phyloP scores from a whole-genome alignment of 2,888 invertebrate species.

The Mythimna vitellina region DNA sequence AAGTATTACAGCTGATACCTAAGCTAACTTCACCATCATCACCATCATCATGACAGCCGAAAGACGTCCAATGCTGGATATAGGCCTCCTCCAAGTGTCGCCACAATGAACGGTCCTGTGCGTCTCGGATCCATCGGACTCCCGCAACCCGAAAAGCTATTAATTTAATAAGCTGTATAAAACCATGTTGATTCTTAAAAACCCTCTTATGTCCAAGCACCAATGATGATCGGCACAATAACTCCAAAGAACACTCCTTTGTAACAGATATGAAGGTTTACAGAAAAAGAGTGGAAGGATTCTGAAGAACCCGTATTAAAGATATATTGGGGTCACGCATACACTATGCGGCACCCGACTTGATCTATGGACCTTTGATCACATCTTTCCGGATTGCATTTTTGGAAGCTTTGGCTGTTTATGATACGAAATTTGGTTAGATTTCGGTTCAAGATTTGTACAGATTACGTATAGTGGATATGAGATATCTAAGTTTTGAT shows the following conservation, averaged over 20 bases:
- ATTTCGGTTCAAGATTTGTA: constrained; percentile 6
- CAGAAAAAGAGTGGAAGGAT: constrained; percentile 44
- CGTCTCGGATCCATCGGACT: too few species aligned
- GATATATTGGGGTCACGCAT: constrained; percentile 62
- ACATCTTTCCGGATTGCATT: constrained; percentile 51
- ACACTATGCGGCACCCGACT: constrained; percentile 39
- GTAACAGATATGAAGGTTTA: constrained; percentile 52
- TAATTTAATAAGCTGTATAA: too few species aligned
- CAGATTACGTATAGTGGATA: not conserved
- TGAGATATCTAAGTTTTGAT: not conserved
- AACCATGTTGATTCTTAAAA: too few species aligned
- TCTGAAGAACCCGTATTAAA: constrained; percentile 62
- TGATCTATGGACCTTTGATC: constrained; percentile 53
- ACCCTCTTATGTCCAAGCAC: constrained; percentile 12
- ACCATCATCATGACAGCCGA: too few species aligned
- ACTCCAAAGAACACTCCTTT: constrained; percentile 22
- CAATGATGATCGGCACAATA: constrained; percentile 31
- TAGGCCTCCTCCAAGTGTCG: too few species aligned
- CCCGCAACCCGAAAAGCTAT: too few species aligned
- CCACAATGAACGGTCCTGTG: too few species aligned
- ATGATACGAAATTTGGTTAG: constrained; percentile 21
- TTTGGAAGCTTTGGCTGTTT: constrained; percentile 37
- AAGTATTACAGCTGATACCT: too few species aligned
- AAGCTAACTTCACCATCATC: too few species aligned
- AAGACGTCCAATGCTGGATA: too few species aligned